Percentiles rank a stretch among this genome's conserved stretches.
Conservation (phyloP, 2,888 invertebrate species). For the Baronia brevicornis region DNA sequence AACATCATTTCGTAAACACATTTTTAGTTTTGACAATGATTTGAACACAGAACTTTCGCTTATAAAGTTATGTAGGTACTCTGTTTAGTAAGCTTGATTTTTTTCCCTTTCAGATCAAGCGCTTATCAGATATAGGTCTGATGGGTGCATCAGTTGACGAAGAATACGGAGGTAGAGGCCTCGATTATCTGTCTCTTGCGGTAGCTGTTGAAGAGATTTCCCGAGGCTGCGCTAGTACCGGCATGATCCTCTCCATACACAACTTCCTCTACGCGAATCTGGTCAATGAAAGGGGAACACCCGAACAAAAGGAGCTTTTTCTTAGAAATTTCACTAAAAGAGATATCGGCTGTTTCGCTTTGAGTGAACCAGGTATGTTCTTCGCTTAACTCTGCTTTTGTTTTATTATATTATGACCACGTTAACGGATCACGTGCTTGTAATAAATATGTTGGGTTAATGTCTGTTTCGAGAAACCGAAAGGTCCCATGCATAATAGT, state of each 20-base stretch:
- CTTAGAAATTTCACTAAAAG: constrained; percentile 77
- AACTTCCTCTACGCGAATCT: constrained; percentile 85
- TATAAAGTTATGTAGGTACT: constrained; percentile 1
- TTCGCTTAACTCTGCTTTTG: background rate
- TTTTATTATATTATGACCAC: too few species aligned
- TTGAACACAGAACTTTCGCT: too few species aligned
- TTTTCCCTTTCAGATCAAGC: constrained; percentile 70
- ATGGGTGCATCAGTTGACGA: constrained; percentile 80
- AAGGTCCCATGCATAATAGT: too few species aligned
- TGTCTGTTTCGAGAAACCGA: too few species aligned
- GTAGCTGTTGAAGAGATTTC: constrained; percentile 87
- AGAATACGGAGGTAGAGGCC: constrained; percentile 80
- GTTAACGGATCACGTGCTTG: too few species aligned
- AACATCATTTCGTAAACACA: too few species aligned
- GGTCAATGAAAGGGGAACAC: constrained; percentile 78
- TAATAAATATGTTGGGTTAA: too few species aligned
- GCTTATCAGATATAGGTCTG: constrained; percentile 81
- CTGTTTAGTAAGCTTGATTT: constrained; percentile 3
- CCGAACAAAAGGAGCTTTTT: constrained; percentile 80
- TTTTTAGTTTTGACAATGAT: too few species aligned
- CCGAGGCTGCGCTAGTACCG: constrained; percentile 85
- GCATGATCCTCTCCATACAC: constrained; percentile 84
- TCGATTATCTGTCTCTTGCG: constrained; percentile 82
- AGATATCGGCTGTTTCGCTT: constrained; percentile 84
- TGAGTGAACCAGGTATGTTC: constrained; percentile 83